phyloP scores from a whole-genome alignment of 2,113 vertebrate genomes.

The Pteruthius melanotis region DNA sequence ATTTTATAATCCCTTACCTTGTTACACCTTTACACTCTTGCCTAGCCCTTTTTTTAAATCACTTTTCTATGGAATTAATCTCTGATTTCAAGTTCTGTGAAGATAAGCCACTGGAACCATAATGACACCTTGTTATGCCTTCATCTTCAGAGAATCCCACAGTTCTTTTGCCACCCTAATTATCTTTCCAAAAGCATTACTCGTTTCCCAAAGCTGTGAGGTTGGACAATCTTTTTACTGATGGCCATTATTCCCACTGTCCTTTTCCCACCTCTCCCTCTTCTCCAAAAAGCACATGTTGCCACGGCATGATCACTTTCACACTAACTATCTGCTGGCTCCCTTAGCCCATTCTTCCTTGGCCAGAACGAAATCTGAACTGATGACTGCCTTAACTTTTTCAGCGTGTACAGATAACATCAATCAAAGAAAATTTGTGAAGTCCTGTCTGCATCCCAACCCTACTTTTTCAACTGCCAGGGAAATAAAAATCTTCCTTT shows the following conservation, averaged over 20 bases:
- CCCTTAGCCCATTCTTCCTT: neutral
- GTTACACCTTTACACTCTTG: neutral
- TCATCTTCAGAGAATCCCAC: neutral
- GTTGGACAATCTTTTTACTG: neutral
- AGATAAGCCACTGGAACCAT: neutral
- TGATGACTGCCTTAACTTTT: neutral
- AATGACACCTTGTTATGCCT: neutral
- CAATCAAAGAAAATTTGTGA: neutral
- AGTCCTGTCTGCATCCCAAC: neutral
- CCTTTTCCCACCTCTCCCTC: neutral
- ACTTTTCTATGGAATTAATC: neutral
- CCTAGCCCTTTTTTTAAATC: neutral
- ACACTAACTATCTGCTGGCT: neutral
- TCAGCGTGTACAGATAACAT: neutral
- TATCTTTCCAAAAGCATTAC: neutral
- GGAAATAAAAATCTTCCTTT: neutral
- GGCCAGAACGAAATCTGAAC: neutral
- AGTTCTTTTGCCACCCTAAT: neutral
- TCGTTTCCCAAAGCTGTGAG: neutral
- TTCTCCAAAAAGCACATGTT: neutral
- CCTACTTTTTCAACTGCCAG: neutral
- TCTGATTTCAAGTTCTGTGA: neutral
- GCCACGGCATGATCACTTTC: neutral
- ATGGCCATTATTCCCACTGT: neutral
- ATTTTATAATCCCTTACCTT: neutral